Conservation (phyloP, 2,113 vertebrate species). For the Crypturellus undulatus region DNA sequence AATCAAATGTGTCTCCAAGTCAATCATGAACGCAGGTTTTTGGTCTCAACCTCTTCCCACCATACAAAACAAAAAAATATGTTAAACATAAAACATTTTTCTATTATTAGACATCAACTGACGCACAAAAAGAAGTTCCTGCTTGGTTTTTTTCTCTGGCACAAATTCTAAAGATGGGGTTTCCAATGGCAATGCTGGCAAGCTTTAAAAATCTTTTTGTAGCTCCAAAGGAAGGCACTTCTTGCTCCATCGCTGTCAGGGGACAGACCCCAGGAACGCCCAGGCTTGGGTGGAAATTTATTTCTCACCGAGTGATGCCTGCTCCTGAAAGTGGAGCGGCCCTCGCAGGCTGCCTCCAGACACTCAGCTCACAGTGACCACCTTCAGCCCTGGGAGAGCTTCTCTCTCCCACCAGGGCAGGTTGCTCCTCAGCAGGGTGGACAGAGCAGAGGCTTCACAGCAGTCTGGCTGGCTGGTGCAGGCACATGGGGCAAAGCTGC, state of each 20-base stretch:
- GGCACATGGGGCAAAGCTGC: neutral
- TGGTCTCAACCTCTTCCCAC: neutral
- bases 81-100: neutral
- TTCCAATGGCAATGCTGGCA: neutral
- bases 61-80: neutral
- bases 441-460: too few species aligned
- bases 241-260: neutral
- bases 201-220: neutral
- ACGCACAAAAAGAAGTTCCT: neutral
- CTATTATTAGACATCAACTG: neutral
- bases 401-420: neutral
- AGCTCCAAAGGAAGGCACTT: too few species aligned
- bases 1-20: neutral
- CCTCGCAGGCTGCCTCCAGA: neutral
- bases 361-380: neutral
- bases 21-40: rapidly evolving
- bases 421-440: neutral
- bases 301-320: neutral
- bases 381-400: neutral
- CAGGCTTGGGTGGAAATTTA: neutral
- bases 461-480: too few species aligned
- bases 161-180: neutral
- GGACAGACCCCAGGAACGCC: neutral
- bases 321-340: neutral
- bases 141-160: neutral